A percentile compares a stretch with the other conserved stretches of the same genome.
Conservation (phyloP, 2,113 vertebrate species). For the Microcebus griseorufus region DNA sequence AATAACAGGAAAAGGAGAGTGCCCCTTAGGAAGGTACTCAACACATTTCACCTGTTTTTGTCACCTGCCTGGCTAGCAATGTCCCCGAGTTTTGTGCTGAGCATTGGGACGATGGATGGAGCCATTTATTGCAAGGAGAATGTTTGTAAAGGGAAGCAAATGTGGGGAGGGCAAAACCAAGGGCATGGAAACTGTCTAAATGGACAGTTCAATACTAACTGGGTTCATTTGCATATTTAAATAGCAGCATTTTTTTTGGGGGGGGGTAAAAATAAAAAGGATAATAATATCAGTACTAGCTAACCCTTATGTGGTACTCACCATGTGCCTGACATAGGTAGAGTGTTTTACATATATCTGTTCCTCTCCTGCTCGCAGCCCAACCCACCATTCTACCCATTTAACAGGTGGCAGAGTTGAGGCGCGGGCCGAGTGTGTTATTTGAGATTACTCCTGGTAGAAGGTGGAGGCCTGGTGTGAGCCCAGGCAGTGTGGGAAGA, state of each 20-base stretch:
- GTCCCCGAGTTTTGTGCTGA: neutral
- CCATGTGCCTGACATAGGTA: rapidly evolving
- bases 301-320: no score
- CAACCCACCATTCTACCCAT: neutral
- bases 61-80: neutral
- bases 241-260: neutral
- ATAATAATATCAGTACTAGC: neutral
- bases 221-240: neutral
- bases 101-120: neutral
- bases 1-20: neutral
- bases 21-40: neutral
- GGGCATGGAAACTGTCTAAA: neutral
- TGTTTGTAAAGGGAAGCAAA: neutral
- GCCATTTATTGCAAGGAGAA: neutral
- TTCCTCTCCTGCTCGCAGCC: no score
- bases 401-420: neutral
- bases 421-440: neutral
- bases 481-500: neutral
- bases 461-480: no score
- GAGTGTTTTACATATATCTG: neutral
- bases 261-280: neutral
- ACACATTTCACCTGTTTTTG: neutral
- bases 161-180: neutral
- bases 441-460: neutral
- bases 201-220: neutral